Conservation (phyloP, 2,113 vertebrate species). For the Tachuris rubrigastra region DNA sequence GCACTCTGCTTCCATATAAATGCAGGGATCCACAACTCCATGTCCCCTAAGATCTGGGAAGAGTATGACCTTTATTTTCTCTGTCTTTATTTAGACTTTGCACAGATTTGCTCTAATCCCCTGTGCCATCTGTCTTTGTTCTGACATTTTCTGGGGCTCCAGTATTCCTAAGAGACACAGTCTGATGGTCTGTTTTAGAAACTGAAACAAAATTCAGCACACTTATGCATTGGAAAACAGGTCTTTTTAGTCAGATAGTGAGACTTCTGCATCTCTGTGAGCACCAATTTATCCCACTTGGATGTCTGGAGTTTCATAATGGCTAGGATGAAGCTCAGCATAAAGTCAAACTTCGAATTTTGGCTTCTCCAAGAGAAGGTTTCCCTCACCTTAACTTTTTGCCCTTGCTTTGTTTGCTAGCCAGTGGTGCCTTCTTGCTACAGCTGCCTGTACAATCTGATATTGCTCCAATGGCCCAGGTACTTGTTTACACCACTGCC, state of each 20-base stretch:
- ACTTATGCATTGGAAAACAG: background rate
- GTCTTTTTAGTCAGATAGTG: background rate
- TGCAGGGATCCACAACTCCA: background rate
- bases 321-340: background rate
- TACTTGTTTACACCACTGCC: slow-evolving; percentile 80
- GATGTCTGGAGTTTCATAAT: background rate
- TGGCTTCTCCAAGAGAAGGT: background rate
- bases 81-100: background rate
- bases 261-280: background rate
- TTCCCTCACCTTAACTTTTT: background rate
- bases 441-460: slow-evolving; percentile 53
- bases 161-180: background rate
- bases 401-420: slow-evolving; percentile 42
- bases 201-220: background rate
- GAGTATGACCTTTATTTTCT: background rate
- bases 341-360: background rate
- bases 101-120: background rate
- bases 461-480: slow-evolving; percentile 79
- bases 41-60: background rate
- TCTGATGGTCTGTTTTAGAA: background rate
- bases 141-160: background rate
- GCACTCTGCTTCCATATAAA: background rate
- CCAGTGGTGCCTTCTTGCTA: slow-evolving; percentile 69
- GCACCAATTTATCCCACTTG: background rate
- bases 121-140: background rate